Conservation (phyloP, 2,797 vertebrate species). For the Threskiornis aethiopicus region DNA sequence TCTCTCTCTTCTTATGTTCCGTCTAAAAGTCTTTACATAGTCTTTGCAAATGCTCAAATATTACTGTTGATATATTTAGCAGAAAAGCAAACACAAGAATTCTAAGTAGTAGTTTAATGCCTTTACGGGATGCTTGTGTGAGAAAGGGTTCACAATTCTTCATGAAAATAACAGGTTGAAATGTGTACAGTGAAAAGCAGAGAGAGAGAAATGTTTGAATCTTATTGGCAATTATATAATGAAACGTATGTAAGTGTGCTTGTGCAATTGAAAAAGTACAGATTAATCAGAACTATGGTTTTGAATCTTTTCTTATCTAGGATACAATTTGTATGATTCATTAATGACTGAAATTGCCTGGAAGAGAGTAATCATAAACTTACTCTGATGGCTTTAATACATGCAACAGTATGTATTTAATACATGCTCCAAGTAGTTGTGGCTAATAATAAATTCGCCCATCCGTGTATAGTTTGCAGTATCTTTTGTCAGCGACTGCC, state of each 20-base stretch:
- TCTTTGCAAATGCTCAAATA: background rate
- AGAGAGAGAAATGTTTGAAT: background rate
- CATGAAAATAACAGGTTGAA: background rate
- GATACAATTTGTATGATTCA: background rate
- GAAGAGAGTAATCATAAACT: background rate
- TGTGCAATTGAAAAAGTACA: background rate
- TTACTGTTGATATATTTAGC: background rate
- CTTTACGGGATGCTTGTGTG: background rate
- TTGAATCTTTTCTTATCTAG: background rate
- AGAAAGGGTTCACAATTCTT: background rate
- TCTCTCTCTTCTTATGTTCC: background rate
- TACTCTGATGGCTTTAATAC: background rate
- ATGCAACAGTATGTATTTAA: background rate
- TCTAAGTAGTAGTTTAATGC: background rate
- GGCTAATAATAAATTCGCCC: background rate
- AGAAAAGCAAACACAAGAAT: background rate
- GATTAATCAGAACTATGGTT: background rate
- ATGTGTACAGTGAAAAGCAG: background rate
- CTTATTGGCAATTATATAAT: background rate
- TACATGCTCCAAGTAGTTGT: background rate
- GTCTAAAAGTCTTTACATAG: background rate
- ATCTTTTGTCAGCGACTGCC: background rate
- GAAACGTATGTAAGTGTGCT: background rate
- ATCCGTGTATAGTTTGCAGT: background rate
- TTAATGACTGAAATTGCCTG: background rate